phyloP scores from a whole-genome alignment of 2,797 vertebrate species.

The Prionace glauca region DNA sequence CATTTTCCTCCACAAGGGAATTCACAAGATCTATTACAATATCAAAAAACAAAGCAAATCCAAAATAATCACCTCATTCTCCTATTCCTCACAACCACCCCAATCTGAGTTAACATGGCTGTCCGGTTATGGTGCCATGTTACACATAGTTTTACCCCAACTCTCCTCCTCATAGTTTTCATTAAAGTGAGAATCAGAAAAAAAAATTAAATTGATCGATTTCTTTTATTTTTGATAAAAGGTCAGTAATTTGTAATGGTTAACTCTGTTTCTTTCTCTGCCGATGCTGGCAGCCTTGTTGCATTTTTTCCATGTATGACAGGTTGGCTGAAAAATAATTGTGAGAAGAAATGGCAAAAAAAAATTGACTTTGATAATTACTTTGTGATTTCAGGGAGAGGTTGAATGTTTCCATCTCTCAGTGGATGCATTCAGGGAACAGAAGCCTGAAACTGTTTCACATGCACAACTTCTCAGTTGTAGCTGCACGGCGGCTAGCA shows the following conservation, averaged over 20 bases:
- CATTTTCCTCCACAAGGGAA: background rate
- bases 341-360: background rate
- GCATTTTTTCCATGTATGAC: background rate
- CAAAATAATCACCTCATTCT: background rate
- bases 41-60: background rate
- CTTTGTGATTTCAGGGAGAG: background rate
- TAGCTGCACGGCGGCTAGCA: too few species aligned
- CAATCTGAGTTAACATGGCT: background rate
- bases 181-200: background rate
- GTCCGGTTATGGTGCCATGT: background rate
- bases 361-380: background rate
- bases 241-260: background rate
- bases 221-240: background rate
- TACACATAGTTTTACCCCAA: too few species aligned
- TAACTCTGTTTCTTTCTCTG: background rate
- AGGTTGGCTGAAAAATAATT: background rate
- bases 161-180: background rate
- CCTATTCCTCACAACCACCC: background rate
- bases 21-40: background rate
- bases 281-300: background rate
- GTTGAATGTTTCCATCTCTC: background rate
- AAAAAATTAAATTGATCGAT: background rate
- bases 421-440: background rate
- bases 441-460: background rate
- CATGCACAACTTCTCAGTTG: background rate